Evolutionary conservation across 2,888 invertebrate species (phyloP).

Genomic region (Drosophila colorata): DNA sequence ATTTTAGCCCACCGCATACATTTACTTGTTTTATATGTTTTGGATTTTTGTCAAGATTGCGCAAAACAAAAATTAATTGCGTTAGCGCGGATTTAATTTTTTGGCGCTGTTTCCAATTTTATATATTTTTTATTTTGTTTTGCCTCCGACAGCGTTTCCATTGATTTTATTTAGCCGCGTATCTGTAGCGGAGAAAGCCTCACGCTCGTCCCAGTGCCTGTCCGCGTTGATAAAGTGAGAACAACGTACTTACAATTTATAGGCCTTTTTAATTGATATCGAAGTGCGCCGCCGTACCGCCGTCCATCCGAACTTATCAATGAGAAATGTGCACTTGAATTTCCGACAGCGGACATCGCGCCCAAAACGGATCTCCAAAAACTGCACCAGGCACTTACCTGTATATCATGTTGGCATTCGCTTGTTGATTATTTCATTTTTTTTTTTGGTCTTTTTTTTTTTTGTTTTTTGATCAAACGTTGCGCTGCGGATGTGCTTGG

Average conservation of each 20-base stretch:
- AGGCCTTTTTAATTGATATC: constrained; percentile 72
- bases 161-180: constrained; percentile 25
- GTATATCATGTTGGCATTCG: constrained; percentile 29
- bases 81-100: constrained; percentile 36
- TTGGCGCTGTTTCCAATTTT: constrained; percentile 13
- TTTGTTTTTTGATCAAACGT: constrained; percentile 25
- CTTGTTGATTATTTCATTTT: neutral
- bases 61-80: constrained; percentile 49
- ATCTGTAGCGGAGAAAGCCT: constrained; percentile 28
- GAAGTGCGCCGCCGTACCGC: constrained; percentile 29
- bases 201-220: constrained; percentile 32
- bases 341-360: constrained; percentile 63
- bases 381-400: constrained; percentile 17
- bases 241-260: constrained; percentile 61
- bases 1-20: neutral
- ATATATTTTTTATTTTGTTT: neutral
- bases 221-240: constrained; percentile 69
- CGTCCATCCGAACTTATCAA: constrained; percentile 54
- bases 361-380: constrained; percentile 21
- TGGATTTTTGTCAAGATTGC: constrained; percentile 21
- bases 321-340: constrained; percentile 68
- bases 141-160: constrained; percentile 17
- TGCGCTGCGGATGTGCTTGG: constrained; percentile 33
- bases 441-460: neutral
- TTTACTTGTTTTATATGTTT: constrained; percentile 8